Evolutionary conservation across 1,140 invertebrate genomes (phyloP).

Genomic region (Physella acuta): DNA sequence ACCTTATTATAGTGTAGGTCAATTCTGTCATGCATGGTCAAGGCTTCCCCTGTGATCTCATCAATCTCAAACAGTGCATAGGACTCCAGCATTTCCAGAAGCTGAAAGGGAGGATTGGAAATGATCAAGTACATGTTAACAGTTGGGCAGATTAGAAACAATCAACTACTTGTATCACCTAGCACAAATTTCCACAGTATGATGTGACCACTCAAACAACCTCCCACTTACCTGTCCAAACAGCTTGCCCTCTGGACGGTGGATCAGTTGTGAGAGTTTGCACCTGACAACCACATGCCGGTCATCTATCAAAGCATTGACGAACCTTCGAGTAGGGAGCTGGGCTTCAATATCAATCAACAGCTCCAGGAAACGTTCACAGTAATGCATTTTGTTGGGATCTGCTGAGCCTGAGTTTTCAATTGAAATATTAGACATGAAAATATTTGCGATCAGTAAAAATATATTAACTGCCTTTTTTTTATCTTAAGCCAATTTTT

Average conservation of each 20-base stretch:
- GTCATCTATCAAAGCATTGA: slow-evolving; percentile 94
- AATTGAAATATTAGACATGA: neutral
- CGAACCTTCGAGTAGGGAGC: slow-evolving; percentile 91
- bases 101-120: too few relatives aligned
- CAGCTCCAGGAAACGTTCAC: slow-evolving; percentile 93
- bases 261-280: slow-evolving; percentile 75
- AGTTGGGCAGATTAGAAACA: too few relatives aligned
- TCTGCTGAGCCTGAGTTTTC: slow-evolving; percentile 66
- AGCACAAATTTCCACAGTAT: too few relatives aligned
- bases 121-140: too few relatives aligned
- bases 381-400: slow-evolving; percentile 75
- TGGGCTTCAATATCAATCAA: slow-evolving; percentile 95
- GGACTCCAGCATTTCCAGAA: slow-evolving; percentile 72
- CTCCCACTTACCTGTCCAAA: slow-evolving; percentile 75
- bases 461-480: neutral
- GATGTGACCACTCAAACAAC: too few relatives aligned
- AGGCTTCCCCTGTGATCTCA: slow-evolving; percentile 90
- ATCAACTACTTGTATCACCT: too few relatives aligned
- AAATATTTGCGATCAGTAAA: neutral
- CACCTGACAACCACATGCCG: slow-evolving; percentile 90
- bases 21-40: slow-evolving; percentile 91
- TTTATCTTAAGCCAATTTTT: too few relatives aligned
- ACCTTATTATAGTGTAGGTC: slow-evolving; percentile 90
- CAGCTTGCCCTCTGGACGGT: slow-evolving; percentile 82
- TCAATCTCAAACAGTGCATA: slow-evolving; percentile 98